Conservation (phyloP, 2,888 invertebrate genomes). For the Trissolcus japonicus region DNA sequence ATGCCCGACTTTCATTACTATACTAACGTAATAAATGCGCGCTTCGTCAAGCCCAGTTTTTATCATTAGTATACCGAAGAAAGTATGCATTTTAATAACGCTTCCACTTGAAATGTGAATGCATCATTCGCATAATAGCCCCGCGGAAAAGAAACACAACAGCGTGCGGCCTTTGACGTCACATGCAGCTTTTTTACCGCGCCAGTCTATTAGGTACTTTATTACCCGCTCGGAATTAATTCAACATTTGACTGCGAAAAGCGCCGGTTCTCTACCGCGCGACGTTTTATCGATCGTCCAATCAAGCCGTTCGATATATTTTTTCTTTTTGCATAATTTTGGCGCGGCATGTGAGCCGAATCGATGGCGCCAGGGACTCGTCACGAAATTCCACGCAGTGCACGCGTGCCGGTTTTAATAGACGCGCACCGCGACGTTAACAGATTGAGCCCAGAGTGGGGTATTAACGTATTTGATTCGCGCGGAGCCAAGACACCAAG, state of each 20-base stretch:
- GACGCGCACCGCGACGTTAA: conserved; percentile 47
- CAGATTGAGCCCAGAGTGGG: conserved; percentile 1
- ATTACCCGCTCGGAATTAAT: conserved; percentile 38
- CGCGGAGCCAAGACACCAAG: conserved; percentile 23
- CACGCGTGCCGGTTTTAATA: conserved; percentile 57
- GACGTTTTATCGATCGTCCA: conserved; percentile 27
- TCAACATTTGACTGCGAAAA: conserved; percentile 16
- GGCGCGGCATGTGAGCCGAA: conserved; percentile 25
- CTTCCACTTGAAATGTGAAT: conserved; percentile 51
- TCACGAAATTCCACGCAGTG: conserved; percentile 40
- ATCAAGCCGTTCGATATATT: conserved; percentile 12
- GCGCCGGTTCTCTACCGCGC: background rate
- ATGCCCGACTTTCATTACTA: conserved; percentile 45
- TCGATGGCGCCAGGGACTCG: conserved; percentile 31
- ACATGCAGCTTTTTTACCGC: conserved; percentile 41
- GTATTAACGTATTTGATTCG: conserved; percentile 41
- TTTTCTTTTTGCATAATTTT: conserved; percentile 31
- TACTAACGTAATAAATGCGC: conserved; percentile 50
- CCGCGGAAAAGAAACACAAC: conserved; percentile 51
- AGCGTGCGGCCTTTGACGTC: conserved; percentile 44
- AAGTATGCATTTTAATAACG: conserved; percentile 56
- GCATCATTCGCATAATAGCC: conserved; percentile 52
- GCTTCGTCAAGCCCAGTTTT: conserved; percentile 43
- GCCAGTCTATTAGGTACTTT: conserved; percentile 48
- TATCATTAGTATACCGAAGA: conserved; percentile 45